These are phyloP conservation scores for Miltochrista miniata DNA, from an alignment of 2,888 invertebrate genomes.

Conservation along the genomic window DNA sequence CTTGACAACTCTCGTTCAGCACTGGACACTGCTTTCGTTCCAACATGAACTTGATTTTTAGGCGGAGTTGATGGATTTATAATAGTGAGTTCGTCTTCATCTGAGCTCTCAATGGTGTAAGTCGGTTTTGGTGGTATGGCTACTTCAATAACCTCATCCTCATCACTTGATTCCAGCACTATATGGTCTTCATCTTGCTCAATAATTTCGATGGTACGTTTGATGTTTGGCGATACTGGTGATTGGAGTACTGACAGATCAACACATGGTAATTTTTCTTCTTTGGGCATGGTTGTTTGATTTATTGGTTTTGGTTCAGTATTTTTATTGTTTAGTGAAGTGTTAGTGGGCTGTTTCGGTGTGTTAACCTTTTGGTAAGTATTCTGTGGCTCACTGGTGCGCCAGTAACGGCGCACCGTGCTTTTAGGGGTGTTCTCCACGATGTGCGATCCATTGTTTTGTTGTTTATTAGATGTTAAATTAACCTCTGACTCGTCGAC, in stretches of 20 bases:
- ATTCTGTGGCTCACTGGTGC: slow-evolving; percentile 52
- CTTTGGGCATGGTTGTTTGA: slow-evolving; percentile 53
- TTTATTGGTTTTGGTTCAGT: slow-evolving; percentile 29
- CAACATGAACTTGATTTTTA: slow-evolving; percentile 35
- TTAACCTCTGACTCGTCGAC: slow-evolving; percentile 67
- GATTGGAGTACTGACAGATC: slow-evolving; percentile 64
- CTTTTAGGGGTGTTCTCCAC: slow-evolving; percentile 55
- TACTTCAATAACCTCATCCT: slow-evolving; percentile 77
- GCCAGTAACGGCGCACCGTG: slow-evolving; percentile 73
- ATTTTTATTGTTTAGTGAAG: slow-evolving; percentile 26
- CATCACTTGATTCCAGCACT: slow-evolving; percentile 71
- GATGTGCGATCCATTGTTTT: slow-evolving; percentile 46
- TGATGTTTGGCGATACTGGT: slow-evolving; percentile 55
- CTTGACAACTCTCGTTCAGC: slow-evolving; percentile 64
- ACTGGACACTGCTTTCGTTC: slow-evolving; percentile 31
- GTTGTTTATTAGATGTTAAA: slow-evolving; percentile 41
- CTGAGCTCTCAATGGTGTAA: slow-evolving; percentile 78
- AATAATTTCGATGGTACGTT: slow-evolving; percentile 63
- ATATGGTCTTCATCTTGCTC: slow-evolving; percentile 56
- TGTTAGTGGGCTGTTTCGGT: slow-evolving; percentile 35
- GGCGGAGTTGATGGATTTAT: slow-evolving; percentile 39
- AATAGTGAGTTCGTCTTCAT: slow-evolving; percentile 67
- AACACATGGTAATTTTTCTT: slow-evolving; percentile 47
- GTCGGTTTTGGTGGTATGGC: slow-evolving; percentile 75
- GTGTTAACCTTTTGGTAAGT: slow-evolving; percentile 57